Evolutionary conservation across 2,888 invertebrate genomes (phyloP).

Genomic region (Tenthredo amoena): DNA sequence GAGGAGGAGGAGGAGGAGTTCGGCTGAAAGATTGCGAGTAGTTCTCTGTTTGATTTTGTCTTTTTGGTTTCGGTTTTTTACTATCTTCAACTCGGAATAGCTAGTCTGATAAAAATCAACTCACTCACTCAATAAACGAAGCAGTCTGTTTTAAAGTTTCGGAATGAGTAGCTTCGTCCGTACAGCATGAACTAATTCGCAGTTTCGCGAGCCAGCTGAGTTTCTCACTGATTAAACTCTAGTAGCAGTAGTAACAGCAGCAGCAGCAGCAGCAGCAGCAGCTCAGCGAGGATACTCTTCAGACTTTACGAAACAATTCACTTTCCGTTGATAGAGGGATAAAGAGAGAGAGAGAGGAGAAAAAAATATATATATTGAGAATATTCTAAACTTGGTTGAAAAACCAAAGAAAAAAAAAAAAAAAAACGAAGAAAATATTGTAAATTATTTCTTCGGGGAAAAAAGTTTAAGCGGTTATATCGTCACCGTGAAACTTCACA

Average conservation of each 20-base stretch:
- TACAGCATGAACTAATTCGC: constrained; percentile 34
- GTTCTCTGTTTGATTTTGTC: neutral
- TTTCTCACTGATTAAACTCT: constrained; percentile 36
- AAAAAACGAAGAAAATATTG: neutral
- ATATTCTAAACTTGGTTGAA: neutral
- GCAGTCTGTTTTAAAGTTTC: constrained; percentile 23
- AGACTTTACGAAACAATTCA: constrained; percentile 22
- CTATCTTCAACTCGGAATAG: neutral
- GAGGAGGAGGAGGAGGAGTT: neutral
- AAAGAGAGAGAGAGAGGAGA: neutral
- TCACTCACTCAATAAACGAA: constrained; percentile 23
- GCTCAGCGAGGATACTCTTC: neutral
- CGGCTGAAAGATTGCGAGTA: neutral
- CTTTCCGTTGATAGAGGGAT: neutral
- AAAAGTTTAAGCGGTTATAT: constrained; percentile 10
- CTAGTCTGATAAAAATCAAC: constrained; percentile 29
- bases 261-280: too few relatives aligned
- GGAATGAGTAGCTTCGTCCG: constrained; percentile 25
- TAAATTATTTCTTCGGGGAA: neutral
- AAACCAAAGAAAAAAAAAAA: neutral
- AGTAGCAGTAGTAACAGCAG: neutral
- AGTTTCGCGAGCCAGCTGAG: constrained; percentile 17
- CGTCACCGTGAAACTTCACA: neutral
- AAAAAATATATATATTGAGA: neutral
- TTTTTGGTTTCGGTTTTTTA: neutral